Base-by-base conservation (phyloP, 2,888 invertebrate genomes). In the Pachymerium ferrugineum region DNA sequence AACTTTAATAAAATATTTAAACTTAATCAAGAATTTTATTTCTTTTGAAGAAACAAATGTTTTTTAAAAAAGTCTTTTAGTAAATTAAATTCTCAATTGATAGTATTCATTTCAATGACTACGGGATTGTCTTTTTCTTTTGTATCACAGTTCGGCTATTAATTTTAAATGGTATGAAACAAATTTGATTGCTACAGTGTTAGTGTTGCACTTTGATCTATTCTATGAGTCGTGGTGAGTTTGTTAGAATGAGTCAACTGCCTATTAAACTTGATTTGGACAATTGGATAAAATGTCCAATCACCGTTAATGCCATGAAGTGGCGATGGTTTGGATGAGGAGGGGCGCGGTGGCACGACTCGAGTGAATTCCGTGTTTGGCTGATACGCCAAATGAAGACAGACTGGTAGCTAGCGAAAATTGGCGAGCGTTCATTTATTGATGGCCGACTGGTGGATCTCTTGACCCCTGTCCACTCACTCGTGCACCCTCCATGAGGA, bases 221-320 rank as follows among this genome's bases (percentile, higher is more conserved):
- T 62, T 22, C 62, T 28, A 28, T 62, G 62, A n/a, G n/a, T n/a
- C 62, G 28, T 62, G 10, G 62, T 62, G 62, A 62, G 62, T 62
- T 62, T 62, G 62, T 62, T 62, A 62, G 62, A n/a, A 28, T 62
- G 62, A 62, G 62, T 62, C 62, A 62, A 62, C 62, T 62, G 62
- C 62, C 62, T 62, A 62, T 62, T 62, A 62, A 62, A 62, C 62
- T 62, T 62, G 62, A 62, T 62, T 62, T 62, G 62, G 62, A 62
- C 62, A 62, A 62, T 62, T 62, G 62, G 62, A 62, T 62, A 62
- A 62, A 62, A 62, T 62, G 62, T 62, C 62, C 62, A 62, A 62
- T 62, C 62, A 62, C 62, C 62, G 62, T 62, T 62, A 62, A 62
- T 62, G 62, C 62, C 62, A 62, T 62, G 62, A 62, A 62, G 62